phyloP scores from a whole-genome alignment of 2,113 vertebrate genomes.

The Ceuthmochares aereus region DNA sequence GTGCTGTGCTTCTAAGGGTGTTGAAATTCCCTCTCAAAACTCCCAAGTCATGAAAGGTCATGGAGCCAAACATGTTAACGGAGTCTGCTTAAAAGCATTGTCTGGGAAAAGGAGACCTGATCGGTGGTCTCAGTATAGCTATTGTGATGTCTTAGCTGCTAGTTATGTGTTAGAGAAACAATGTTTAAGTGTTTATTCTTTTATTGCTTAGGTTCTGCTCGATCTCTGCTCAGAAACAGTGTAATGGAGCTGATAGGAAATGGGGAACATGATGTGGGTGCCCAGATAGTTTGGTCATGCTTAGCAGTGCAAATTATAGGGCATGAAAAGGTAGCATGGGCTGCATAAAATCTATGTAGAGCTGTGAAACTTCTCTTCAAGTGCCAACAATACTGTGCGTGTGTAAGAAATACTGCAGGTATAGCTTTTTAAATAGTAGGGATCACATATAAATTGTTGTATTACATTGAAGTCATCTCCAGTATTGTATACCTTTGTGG shows the following conservation, averaged over 20 bases:
- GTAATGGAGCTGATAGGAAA: background rate
- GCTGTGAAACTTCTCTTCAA: background rate
- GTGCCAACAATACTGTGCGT: fast-evolving
- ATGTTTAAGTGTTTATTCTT: background rate
- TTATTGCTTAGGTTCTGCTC: background rate
- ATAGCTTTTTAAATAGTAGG: background rate
- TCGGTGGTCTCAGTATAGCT: background rate
- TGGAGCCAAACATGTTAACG: background rate
- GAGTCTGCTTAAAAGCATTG: background rate
- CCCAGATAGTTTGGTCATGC: background rate
- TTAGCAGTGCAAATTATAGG: background rate
- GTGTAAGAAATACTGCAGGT: background rate
- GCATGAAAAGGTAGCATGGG: background rate
- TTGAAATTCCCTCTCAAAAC: background rate
- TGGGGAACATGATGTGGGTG: fast-evolving
- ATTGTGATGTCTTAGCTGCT: background rate
- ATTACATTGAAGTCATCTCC: background rate
- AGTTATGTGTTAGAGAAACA: background rate
- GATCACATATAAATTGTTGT: background rate
- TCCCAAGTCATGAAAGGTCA: background rate
- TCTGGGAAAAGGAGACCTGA: background rate
- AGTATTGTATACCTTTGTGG: background rate
- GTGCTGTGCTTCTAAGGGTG: background rate
- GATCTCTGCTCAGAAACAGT: background rate
- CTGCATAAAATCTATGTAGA: background rate